Conservation (phyloP, 2,797 vertebrate species). For the Platyrinchus mystaceus region DNA sequence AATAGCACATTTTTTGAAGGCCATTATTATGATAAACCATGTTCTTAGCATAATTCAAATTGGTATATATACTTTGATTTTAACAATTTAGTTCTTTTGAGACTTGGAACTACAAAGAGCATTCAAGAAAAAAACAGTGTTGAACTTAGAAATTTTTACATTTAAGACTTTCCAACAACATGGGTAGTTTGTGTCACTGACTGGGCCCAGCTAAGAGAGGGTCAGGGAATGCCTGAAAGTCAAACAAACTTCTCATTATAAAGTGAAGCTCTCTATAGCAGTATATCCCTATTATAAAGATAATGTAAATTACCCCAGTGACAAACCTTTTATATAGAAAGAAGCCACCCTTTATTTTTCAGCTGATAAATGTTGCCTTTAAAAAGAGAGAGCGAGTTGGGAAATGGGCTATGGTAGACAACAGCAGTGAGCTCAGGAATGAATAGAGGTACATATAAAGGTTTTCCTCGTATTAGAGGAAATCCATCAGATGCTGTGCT, state of each 20-base stretch:
- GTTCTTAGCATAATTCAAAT: slow-evolving; percentile 41
- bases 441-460: background rate
- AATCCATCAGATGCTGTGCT: background rate
- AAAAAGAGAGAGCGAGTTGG: background rate
- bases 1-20: slow-evolving; percentile 19
- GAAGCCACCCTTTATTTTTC: background rate
- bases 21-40: slow-evolving; percentile 46
- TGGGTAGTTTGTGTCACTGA: background rate
- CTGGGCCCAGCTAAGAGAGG: background rate
- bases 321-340: background rate
- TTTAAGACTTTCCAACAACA: background rate
- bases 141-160: background rate
- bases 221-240: background rate
- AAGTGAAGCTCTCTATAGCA: background rate
- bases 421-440: background rate
- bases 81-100: background rate
- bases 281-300: background rate
- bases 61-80: slow-evolving; percentile 10
- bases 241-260: background rate
- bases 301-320: background rate
- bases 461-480: background rate
- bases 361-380: background rate
- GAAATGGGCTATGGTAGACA: background rate
- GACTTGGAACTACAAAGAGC: background rate
- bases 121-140: background rate